Conservation (phyloP, 37 sponge, comb jelly and placozoan species). For the Amphimedon queenslandica region DNA sequence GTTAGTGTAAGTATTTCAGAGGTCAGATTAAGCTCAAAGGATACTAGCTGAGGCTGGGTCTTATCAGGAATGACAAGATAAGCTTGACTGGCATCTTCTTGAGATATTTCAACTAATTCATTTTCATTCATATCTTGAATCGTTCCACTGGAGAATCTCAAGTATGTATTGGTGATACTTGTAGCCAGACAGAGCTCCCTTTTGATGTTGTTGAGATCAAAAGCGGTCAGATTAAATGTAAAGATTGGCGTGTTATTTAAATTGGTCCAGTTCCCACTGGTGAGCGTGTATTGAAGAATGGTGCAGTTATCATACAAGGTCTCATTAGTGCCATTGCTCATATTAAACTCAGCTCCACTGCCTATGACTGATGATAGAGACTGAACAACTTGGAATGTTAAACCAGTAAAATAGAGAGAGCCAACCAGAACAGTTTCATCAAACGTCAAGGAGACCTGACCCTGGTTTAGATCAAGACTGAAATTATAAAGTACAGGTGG, state of each 20-base stretch:
- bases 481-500: slow-evolving; percentile 40
- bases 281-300: slow-evolving; percentile 23
- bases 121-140: slow-evolving; percentile 81
- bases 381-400: slow-evolving; percentile 56
- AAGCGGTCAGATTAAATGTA: slow-evolving; percentile 38
- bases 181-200: slow-evolving; percentile 47
- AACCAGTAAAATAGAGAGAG: slow-evolving; percentile 38
- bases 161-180: slow-evolving; percentile 24
- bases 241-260: slow-evolving; percentile 32
- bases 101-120: slow-evolving; percentile 31
- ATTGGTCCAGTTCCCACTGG: slow-evolving; percentile 5
- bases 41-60: slow-evolving; percentile 25
- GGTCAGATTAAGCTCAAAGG: slow-evolving; percentile 68
- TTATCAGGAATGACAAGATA: slow-evolving; percentile 38
- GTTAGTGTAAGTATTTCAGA: slow-evolving; percentile 53
- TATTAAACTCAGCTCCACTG: not conserved
- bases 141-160: slow-evolving; percentile 34
- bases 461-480: slow-evolving; percentile 62
- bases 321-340: not conserved
- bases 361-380: slow-evolving; percentile 7
- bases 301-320: slow-evolving; percentile 19
- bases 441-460: slow-evolving; percentile 61
- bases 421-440: slow-evolving; percentile 77
- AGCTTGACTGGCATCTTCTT: slow-evolving; percentile 22
- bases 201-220: slow-evolving; percentile 79